Evolutionary conservation across 2,888 invertebrate species (phyloP), one percentile per base, ranked within the genome.

Genomic region (Cenopis cana): DNA sequence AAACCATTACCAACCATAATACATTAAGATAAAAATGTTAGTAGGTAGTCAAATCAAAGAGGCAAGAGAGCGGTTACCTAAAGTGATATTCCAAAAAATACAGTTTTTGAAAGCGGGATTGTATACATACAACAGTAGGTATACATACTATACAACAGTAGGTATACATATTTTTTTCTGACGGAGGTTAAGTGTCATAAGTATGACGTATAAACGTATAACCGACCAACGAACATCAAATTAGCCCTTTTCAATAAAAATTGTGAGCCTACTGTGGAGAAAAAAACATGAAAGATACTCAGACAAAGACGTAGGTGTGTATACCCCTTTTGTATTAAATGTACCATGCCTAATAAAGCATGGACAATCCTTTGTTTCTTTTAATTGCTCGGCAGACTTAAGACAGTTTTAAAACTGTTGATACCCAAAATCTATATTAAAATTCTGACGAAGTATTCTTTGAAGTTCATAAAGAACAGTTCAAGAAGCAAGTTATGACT

Each of bases 391-490:
- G 1, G 17, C 18, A 59, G 57, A 69, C 33, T 36, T 59, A 61
- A 59, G 59, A 59, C 52, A 65, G 59, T 50, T 56, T 62, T 52
- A 41, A 52, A 69, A 54, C 41, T 54, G 60, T 65, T 70, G 54
- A 60, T 66, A 70, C 60, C 41, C n/a, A n/a, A n/a, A n/a, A 54
- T 66, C 33, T 49, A 60, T 17, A 55, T n/a, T 52, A n/a, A 60
- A 57, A 69, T 36, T 67, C 50, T 61, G 60, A 41, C 61, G 38
- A 24, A 29, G 24, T 54, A 54, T 18, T 61, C 61, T 68, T 68
- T 66, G 36, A 66, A 70, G 66, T 66, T 70, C 17, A 60, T 70
- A 60, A 70, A 70, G 10, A 66, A 66, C 24, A 46, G 60, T 66
- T 60, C 20, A 46, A 5, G 12, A 55, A 66, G 55, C 55, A 66